phyloP scores from a whole-genome alignment of 2,113 vertebrate genomes.

The Muscicapa adusta region DNA sequence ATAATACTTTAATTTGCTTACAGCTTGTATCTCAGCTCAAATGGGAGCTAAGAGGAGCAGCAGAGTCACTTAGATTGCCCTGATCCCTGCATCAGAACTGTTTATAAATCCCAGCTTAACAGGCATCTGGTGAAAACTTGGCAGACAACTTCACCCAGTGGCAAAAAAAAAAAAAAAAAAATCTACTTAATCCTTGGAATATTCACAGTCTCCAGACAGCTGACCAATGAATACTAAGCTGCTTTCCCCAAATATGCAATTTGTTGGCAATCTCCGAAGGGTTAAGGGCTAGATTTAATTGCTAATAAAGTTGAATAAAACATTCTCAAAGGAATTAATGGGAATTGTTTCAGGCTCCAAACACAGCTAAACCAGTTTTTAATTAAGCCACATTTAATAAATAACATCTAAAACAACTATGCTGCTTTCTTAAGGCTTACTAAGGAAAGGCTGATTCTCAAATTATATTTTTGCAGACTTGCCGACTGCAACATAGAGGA shows the following conservation, averaged over 20 bases:
- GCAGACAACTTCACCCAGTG: neutral
- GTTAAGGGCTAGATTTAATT: conserved; percentile 42
- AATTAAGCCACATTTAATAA: conserved; percentile 45
- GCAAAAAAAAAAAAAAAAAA: neutral
- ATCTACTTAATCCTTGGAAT: neutral
- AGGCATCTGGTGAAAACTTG: conserved; percentile 1
- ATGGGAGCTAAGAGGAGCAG: neutral
- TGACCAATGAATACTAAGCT: neutral
- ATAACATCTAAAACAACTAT: neutral
- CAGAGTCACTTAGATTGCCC: neutral
- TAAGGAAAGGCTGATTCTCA: neutral
- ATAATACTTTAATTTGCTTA: neutral
- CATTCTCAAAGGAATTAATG: neutral
- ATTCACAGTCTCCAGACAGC: neutral
- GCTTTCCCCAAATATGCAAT: neutral
- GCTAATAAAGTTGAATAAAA: conserved; percentile 11
- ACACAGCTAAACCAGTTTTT: conserved; percentile 18
- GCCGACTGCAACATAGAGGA: neutral
- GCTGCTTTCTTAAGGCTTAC: neutral
- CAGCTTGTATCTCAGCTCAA: neutral
- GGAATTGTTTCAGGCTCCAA: conserved; percentile 9
- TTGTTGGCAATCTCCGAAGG: neutral
- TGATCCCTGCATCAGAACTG: neutral
- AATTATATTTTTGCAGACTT: neutral
- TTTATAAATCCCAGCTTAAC: neutral